Evolutionary conservation across 2,888 invertebrate genomes (phyloP).

Genomic region (Thysanoteuthis rhombus): DNA sequence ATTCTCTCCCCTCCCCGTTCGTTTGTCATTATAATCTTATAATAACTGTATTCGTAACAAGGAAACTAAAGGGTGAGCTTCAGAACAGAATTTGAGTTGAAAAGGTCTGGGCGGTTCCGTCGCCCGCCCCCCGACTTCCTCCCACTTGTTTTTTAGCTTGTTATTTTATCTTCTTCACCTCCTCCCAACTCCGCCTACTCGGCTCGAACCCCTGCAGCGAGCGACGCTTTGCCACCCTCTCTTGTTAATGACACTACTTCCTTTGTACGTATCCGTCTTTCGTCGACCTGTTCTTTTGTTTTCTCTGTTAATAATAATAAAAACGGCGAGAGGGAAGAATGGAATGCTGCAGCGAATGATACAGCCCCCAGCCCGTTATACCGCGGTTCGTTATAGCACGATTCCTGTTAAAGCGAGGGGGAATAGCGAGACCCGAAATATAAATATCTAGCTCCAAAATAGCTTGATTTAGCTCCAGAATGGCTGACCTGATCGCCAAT

Average conservation of each 20-base stretch:
- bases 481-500: no score
- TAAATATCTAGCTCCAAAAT: no score
- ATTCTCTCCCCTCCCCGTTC: background rate
- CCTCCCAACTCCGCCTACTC: background rate
- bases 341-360: background rate
- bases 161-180: background rate
- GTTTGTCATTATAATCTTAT: background rate
- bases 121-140: background rate
- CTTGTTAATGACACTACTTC: background rate
- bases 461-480: no score
- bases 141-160: background rate
- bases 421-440: no score
- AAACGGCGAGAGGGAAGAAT: background rate
- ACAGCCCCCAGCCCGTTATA: background rate
- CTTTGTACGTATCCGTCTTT: background rate
- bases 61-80: background rate
- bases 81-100: background rate
- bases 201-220: background rate
- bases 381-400: no score
- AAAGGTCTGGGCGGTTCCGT: background rate
- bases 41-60: background rate
- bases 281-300: background rate
- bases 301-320: background rate
- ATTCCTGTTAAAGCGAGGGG: no score
- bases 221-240: background rate